Percentiles rank a stretch among this genome's conserved stretches.
These are phyloP conservation scores for Agriopis aurantiaria DNA, from an alignment of 2,888 invertebrate species.

Conservation along the genomic window DNA sequence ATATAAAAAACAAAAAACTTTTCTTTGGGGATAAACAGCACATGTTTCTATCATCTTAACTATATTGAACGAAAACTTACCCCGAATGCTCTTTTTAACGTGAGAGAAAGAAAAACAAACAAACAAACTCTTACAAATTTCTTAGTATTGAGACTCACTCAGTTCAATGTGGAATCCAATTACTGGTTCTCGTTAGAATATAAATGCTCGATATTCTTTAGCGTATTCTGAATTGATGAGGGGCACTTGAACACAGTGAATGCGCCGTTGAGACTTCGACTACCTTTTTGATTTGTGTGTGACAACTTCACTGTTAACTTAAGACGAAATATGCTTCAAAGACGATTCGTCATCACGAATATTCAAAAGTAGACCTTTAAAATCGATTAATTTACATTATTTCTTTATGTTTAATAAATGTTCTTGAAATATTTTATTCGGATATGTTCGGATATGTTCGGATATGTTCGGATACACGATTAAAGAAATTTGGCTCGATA, in stretches of 20 bases:
- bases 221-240: not conserved
- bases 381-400: no score
- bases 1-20: no score
- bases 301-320: not conserved
- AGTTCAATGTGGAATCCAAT: constrained; percentile 3
- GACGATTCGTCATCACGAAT: no score
- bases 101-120: not conserved
- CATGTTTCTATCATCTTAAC: no score
- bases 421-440: no score
- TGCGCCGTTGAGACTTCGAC: not conserved
- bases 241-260: not conserved
- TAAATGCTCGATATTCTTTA: constrained; percentile 8
- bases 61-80: not conserved
- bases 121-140: not conserved
- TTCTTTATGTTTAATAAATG: no score
- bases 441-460: no score
- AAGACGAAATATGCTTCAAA: no score
- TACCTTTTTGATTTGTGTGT: not conserved
- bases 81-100: not conserved
- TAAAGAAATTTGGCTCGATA: no score
- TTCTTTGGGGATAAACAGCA: no score
- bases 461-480: no score
- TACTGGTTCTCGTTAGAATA: constrained; percentile 8
- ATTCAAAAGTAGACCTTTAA: no score
- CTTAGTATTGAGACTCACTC: not conserved